These are phyloP conservation scores for Alethe diademata DNA, from an alignment of 2,113 vertebrate species.

Conservation along the genomic window DNA sequence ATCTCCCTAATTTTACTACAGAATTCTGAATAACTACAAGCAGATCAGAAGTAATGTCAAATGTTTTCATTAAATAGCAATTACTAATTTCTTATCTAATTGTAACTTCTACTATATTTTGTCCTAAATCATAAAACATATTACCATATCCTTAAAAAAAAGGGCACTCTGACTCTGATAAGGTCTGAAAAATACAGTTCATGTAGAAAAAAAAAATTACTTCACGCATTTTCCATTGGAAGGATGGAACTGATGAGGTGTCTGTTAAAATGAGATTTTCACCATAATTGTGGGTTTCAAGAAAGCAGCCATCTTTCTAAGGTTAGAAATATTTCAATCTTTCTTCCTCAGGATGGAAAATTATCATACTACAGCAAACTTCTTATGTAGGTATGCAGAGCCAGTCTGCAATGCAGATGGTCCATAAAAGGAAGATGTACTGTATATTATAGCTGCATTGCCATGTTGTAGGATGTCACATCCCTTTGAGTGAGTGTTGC, in stretches of 20 bases:
- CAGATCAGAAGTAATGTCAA: neutral
- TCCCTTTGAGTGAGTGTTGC: neutral
- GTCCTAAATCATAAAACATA: neutral
- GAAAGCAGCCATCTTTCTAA: neutral
- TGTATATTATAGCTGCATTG: neutral
- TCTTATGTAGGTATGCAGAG: neutral
- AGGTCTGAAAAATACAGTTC: neutral
- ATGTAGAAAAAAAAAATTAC: neutral
- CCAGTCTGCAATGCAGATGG: accelerated
- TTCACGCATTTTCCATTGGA: neutral
- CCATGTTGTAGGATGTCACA: neutral
- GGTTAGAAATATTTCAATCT: neutral
- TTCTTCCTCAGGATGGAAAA: neutral
- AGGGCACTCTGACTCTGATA: neutral
- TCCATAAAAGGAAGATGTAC: neutral
- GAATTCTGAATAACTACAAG: neutral
- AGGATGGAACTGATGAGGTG: accelerated
- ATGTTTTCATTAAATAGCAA: neutral
- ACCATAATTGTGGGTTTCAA: neutral
- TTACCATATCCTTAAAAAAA: neutral
- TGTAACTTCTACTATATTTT: neutral
- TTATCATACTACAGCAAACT: neutral
- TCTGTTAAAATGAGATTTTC: neutral
- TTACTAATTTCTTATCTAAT: neutral
- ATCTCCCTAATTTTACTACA: neutral